Evolutionary conservation across 2,888 invertebrate genomes (phyloP).

Genomic region (Hirtodrosophila alboralis): DNA sequence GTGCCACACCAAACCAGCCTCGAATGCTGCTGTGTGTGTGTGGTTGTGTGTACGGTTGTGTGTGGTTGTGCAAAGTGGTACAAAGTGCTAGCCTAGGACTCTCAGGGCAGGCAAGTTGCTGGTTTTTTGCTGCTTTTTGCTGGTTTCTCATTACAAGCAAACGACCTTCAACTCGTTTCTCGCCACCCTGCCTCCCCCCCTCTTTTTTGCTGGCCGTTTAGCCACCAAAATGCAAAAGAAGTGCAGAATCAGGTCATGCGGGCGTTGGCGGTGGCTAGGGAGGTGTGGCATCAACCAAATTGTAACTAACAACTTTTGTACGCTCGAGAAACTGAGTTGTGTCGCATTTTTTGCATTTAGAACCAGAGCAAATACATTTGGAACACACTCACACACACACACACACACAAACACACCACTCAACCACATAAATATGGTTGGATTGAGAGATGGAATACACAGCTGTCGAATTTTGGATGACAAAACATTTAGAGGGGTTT

Average conservation of each 20-base stretch:
- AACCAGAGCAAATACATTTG: conserved; percentile 53
- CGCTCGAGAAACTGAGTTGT: conserved; percentile 46
- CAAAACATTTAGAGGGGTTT: conserved; percentile 29
- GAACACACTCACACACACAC: conserved; percentile 6
- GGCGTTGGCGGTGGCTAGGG: conserved; percentile 27
- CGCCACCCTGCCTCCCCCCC: conserved; percentile 1
- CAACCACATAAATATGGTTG: conserved; percentile 41
- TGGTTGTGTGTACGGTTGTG: conserved; percentile 20
- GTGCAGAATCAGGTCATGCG: conserved; percentile 58
- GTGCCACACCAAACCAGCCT: conserved; percentile 8
- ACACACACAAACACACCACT: conserved; percentile 3
- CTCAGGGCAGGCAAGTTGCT: conserved; percentile 47
- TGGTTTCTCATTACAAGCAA: conserved; percentile 65
- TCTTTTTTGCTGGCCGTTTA: not conserved
- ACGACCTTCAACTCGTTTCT: conserved; percentile 66
- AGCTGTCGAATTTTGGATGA: conserved; percentile 34
- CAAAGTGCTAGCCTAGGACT: conserved; percentile 73
- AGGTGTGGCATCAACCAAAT: conserved; percentile 42
- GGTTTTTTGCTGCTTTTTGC: conserved; percentile 42
- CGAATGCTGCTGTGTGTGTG: conserved; percentile 25
- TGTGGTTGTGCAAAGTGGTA: conserved; percentile 72
- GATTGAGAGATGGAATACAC: conserved; percentile 20
- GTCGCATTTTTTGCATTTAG: conserved; percentile 41
- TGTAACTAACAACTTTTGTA: conserved; percentile 70
- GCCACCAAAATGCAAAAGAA: conserved; percentile 46